Conservation (phyloP, 1,140 invertebrate genomes). For the Galleria mellonella region DNA sequence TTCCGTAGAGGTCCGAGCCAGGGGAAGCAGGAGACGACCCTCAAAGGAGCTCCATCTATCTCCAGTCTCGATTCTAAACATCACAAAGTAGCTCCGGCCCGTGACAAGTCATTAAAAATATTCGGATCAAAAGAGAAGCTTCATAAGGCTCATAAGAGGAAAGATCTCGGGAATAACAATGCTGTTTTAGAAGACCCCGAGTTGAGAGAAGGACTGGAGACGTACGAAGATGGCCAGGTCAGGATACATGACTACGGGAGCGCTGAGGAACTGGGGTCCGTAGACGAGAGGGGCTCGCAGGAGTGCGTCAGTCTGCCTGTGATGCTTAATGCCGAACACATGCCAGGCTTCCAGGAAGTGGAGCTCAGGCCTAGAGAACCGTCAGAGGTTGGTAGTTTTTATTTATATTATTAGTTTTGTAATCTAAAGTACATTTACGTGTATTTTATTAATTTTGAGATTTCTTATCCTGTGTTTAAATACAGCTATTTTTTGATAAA, state of each 20-base stretch:
- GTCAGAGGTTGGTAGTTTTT: constrained; percentile 43
- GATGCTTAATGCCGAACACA: constrained; percentile 55
- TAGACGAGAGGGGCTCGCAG: constrained; percentile 55
- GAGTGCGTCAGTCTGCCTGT: constrained; percentile 67
- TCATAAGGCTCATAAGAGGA: constrained; percentile 64
- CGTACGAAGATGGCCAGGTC: constrained; percentile 41
- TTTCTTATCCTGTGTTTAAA: too few relatives aligned
- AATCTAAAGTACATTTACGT: background rate
- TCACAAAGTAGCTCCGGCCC: constrained; percentile 72
- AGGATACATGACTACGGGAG: constrained; percentile 43
- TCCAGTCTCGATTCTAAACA: constrained; percentile 74
- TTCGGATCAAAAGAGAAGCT: constrained; percentile 72
- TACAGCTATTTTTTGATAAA: too few relatives aligned
- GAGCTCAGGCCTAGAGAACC: constrained; percentile 50
- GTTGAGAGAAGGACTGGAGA: constrained; percentile 38
- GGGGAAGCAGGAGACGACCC: constrained; percentile 57
- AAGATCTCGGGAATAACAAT: constrained; percentile 62
- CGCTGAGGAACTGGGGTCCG: constrained; percentile 58
- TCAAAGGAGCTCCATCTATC: constrained; percentile 70
- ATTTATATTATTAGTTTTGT: background rate
- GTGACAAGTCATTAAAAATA: constrained; percentile 64
- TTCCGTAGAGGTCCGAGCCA: constrained; percentile 82
- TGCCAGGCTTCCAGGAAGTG: constrained; percentile 62
- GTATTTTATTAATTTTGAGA: too few relatives aligned
- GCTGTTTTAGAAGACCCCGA: constrained; percentile 58